Evolutionary conservation across 2,113 vertebrate genomes (phyloP).

Genomic region (Amphiprion ocellaris): DNA sequence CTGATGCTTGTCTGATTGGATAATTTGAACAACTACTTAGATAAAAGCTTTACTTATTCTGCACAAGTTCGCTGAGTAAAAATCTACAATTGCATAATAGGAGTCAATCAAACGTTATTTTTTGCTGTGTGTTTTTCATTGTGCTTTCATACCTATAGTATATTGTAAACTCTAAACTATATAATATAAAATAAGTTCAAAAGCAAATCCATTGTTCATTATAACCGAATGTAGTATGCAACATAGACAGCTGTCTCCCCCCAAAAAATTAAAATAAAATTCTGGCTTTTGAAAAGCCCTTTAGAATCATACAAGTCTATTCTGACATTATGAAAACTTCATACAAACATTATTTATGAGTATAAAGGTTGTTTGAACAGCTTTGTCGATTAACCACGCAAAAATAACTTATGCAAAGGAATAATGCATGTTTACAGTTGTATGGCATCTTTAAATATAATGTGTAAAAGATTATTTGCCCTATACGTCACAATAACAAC

Average conservation of each 20-base stretch:
- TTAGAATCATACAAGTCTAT: not conserved
- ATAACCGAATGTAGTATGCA: conserved; percentile 13
- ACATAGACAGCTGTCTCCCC: conserved; percentile 12
- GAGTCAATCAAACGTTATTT: not conserved
- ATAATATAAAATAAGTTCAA: too few species aligned
- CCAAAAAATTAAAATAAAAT: not conserved
- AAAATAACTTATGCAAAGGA: not conserved
- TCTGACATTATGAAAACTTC: not conserved
- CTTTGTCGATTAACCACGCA: not conserved
- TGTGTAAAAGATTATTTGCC: not conserved
- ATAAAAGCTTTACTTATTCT: conserved; percentile 5
- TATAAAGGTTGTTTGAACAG: not conserved
- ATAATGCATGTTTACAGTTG: not conserved
- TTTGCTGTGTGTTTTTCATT: too few species aligned
- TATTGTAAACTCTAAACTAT: too few species aligned
- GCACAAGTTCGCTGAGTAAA: not conserved
- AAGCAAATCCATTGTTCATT: not conserved
- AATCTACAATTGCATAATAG: conserved; percentile 1
- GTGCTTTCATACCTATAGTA: too few species aligned
- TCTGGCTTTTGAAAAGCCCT: not conserved
- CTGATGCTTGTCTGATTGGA: not conserved
- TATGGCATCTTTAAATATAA: not conserved
- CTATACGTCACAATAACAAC: not conserved
- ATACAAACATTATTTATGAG: not conserved
- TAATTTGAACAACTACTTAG: conserved; percentile 6